Evolutionary conservation across 2,888 invertebrate species (phyloP), one percentile per base, ranked within the genome.

Genomic region (Papilio gigon): DNA sequence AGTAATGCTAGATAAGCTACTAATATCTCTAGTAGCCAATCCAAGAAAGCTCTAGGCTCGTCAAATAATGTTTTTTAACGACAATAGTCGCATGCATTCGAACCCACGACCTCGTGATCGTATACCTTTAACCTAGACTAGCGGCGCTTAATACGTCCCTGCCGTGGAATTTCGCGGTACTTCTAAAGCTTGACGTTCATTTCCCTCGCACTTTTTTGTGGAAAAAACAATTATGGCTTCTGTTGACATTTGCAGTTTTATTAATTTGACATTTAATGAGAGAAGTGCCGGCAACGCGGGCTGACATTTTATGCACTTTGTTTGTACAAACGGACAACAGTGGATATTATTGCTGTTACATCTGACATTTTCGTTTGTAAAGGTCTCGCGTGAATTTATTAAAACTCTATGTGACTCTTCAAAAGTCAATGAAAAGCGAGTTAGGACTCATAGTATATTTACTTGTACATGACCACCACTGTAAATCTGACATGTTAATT

Each of bases 181-280:
- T 17, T 30, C 30, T 30, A 40, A 44, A 44, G 12, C 4, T 47
- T 1, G 20, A 47, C 25, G 12, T 25, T 47, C 47, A 47, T 25
- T 27, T n/a, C n/a, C 6, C 3, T 9, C 17, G 17, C 3, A 11
- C 5, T 5, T 53, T 5, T 53, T 25, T 1, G 5, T 4, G 2
- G 20, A 20, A 35, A 33, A 35, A 20, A 35, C 6, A 35, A n/a
- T 56, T 56, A 17, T 56, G 27, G 14, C 1, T 22, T 30, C 8
- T 6, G 35, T 59, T 37, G 59, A 25, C 30, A 35, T 66, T 65
- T 59, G 25, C 5, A 25, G 20, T 58, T 58, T 58, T 58, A 59
- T 65, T 47, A 59, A 33, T 65, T 22, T 59, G 65, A 59, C 59
- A 65, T 65, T 65, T 37, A 27, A 25, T 64, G 53, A 2, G 59